These are phyloP conservation scores for Hippocampus mohnikei DNA, from an alignment of 2,113 vertebrate genomes.

Conservation along the genomic window DNA sequence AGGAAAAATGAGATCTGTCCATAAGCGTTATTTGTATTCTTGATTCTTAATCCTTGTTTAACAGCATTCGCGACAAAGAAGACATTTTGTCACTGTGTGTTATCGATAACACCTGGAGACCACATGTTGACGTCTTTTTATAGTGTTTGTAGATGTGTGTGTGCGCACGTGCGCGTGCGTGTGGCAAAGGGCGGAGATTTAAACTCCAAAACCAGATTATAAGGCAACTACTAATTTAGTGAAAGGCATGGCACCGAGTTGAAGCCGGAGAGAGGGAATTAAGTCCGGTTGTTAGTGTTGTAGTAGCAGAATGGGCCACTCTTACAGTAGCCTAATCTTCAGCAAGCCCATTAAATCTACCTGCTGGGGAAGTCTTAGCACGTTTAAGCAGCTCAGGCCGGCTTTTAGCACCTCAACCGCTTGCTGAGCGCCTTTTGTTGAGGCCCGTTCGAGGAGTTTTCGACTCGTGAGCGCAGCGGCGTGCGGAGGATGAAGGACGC, in stretches of 20 bases:
- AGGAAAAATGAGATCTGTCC: too few species aligned
- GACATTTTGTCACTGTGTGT: too few species aligned
- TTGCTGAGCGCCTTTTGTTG: slow-evolving; percentile 47
- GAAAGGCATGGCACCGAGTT: slow-evolving; percentile 46
- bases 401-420: slow-evolving; percentile 44
- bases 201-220: slow-evolving; percentile 54
- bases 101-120: not conserved
- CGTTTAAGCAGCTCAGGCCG: slow-evolving; percentile 55
- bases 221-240: slow-evolving; percentile 47
- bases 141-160: slow-evolving; percentile 6
- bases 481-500: not conserved
- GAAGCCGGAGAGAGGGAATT: slow-evolving; percentile 51
- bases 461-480: slow-evolving; percentile 14
- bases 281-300: slow-evolving; percentile 44
- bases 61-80: not conserved
- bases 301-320: slow-evolving; percentile 46
- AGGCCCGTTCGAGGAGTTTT: slow-evolving; percentile 30
- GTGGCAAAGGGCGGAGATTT: slow-evolving; percentile 38
- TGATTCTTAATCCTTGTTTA: not conserved
- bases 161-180: slow-evolving; percentile 16
- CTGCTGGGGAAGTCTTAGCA: slow-evolving; percentile 58
- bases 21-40: too few species aligned
- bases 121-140: not conserved
- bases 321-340: slow-evolving; percentile 63
- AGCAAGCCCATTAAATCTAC: slow-evolving; percentile 70